These are phyloP conservation scores for Chorisops tibialis DNA, from an alignment of 2,888 invertebrate genomes.

Conservation along the genomic window DNA sequence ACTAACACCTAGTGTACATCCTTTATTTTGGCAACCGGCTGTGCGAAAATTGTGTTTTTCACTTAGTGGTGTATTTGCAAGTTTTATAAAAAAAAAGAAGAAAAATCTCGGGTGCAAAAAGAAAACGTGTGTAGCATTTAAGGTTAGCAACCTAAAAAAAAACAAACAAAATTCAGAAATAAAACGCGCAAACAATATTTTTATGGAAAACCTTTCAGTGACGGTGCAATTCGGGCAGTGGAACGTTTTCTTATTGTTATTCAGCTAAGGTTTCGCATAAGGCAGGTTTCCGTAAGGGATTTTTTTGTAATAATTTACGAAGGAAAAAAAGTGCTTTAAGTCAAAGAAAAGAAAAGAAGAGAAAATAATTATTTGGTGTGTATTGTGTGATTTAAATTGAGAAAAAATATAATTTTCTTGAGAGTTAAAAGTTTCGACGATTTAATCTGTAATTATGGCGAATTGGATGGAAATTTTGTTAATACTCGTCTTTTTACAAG, in stretches of 20 bases:
- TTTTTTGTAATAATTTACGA: neutral
- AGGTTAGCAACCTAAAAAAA: neutral
- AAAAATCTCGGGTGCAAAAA: neutral
- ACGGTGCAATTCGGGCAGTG: constrained; percentile 1
- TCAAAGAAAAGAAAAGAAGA: neutral
- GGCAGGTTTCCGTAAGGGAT: neutral
- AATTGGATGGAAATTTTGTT: neutral
- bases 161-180: neutral
- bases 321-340: neutral
- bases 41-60: neutral
- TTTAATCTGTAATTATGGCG: neutral
- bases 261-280: neutral
- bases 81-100: neutral
- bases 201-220: neutral
- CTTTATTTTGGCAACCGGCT: neutral
- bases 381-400: neutral
- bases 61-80: neutral
- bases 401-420: neutral
- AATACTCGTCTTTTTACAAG: constrained; percentile 1
- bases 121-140: neutral
- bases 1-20: neutral
- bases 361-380: neutral
- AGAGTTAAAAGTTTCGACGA: neutral
- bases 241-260: constrained; percentile 1
- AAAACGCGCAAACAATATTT: neutral